Percentiles rank a stretch among this genome's conserved stretches.
Conservation (phyloP, 2,797 vertebrate species). For the Arctocebus calabarensis region DNA sequence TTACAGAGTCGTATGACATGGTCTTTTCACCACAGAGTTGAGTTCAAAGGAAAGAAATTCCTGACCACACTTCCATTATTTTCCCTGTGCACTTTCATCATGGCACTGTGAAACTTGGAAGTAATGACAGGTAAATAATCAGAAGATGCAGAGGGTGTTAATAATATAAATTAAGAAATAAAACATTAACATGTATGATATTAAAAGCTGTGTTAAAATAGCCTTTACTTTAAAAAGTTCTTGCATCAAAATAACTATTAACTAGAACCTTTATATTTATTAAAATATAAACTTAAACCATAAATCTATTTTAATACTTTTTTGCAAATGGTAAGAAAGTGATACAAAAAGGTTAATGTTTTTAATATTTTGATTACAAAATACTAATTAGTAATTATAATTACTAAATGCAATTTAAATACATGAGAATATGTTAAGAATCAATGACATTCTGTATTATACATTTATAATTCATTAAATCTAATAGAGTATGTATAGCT, state of each 20-base stretch:
- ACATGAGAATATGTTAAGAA: not conserved
- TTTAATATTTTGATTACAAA: not conserved
- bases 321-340: not conserved
- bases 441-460: not conserved
- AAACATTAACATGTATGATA: not conserved
- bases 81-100: not conserved
- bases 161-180: not conserved
- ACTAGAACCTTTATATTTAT: not conserved
- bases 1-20: not conserved
- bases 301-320: not conserved
- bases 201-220: not conserved
- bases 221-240: not conserved
- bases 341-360: not conserved
- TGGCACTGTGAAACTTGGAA: not conserved
- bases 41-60: not conserved
- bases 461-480: constrained; percentile 23
- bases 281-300: not conserved
- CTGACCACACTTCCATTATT: not conserved
- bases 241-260: not conserved
- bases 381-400: not conserved
- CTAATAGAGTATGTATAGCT: not conserved
- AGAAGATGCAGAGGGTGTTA: not conserved
- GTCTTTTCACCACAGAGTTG: not conserved
- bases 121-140: not conserved
- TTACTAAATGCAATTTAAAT: not conserved